phyloP scores from a whole-genome alignment of 2,797 vertebrate species.

The Peromyscus nudipes region DNA sequence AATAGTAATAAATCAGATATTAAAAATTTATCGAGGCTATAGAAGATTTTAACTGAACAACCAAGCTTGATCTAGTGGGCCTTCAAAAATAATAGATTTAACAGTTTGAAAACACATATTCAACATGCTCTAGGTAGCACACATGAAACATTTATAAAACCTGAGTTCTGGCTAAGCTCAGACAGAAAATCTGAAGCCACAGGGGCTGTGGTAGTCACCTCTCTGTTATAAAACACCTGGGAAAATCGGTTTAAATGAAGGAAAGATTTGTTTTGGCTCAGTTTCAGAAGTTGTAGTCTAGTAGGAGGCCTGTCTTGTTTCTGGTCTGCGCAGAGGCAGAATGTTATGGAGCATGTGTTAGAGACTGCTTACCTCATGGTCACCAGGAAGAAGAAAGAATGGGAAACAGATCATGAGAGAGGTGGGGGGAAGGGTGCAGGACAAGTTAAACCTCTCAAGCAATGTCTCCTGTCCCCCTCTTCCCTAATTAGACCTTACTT shows the following conservation, averaged over 20 bases:
- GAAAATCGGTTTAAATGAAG: not conserved
- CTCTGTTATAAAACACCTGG: not conserved
- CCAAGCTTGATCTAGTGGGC: not conserved
- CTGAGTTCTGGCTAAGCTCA: slow-evolving; percentile 10
- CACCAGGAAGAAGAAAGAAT: not conserved
- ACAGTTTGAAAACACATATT: slow-evolving; percentile 44
- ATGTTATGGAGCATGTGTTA: not conserved
- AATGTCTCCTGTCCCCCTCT: not conserved
- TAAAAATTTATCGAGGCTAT: slow-evolving; percentile 29
- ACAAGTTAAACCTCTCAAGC: not conserved
- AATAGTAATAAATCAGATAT: slow-evolving; percentile 5
- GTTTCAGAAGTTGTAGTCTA: not conserved
- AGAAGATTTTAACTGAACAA: slow-evolving; percentile 42
- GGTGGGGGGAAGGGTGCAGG: not conserved
- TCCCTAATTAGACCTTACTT: not conserved
- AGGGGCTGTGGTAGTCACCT: not conserved
- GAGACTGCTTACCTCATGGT: not conserved
- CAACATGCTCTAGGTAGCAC: not conserved
- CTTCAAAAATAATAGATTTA: not conserved
- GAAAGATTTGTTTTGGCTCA: not conserved
- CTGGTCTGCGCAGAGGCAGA: not conserved
- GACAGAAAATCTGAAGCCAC: not conserved
- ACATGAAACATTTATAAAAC: slow-evolving; percentile 37
- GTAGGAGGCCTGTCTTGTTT: not conserved
- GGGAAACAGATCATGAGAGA: not conserved